Percentiles rank a stretch among this genome's conserved stretches.
Conservation (phyloP, 2,797 vertebrate genomes). For the Sparus aurata region DNA sequence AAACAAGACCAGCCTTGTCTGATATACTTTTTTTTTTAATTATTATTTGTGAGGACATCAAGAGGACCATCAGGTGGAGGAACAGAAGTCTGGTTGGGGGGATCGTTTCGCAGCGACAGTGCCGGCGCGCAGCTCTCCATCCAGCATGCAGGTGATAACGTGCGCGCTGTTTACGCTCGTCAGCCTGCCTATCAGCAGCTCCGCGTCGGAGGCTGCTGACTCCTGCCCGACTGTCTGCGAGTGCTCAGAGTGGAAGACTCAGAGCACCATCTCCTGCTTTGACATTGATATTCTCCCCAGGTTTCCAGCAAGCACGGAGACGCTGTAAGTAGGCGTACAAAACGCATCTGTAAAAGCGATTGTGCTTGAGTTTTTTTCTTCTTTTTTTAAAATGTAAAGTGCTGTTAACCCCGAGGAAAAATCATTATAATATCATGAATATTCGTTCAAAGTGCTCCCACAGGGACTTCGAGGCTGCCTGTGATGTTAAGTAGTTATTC, state of each 20-base stretch:
- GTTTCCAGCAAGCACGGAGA: conserved; percentile 90
- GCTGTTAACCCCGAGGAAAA: conserved; percentile 66
- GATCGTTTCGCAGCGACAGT: not conserved
- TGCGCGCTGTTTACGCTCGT: conserved; percentile 72
- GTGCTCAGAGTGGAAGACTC: conserved; percentile 89
- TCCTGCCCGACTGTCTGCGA: conserved; percentile 87
- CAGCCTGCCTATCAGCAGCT: conserved; percentile 46
- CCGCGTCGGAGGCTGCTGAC: conserved; percentile 50
- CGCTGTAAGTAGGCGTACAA: conserved; percentile 90
- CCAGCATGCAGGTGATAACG: conserved; percentile 73
- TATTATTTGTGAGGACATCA: conserved; percentile 28
- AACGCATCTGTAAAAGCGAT: conserved; percentile 68
- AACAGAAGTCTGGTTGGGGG: not conserved
- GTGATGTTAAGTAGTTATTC: conserved; percentile 59
- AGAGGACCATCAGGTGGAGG: conserved; percentile 16
- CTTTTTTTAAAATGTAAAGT: conserved; percentile 56
- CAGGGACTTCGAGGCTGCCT: conserved; percentile 42
- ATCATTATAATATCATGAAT: conserved; percentile 67
- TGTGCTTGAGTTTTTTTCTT: conserved; percentile 22
- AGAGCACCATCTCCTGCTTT: conserved; percentile 89
- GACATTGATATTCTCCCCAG: conserved; percentile 88
- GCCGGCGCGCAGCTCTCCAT: conserved; percentile 22
- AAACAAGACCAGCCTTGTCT: not conserved
- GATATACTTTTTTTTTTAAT: not conserved
- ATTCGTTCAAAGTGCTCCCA: conserved; percentile 63